Conservation (phyloP, 1,140 invertebrate species). For the Pseudomyrmex cubaensis region DNA sequence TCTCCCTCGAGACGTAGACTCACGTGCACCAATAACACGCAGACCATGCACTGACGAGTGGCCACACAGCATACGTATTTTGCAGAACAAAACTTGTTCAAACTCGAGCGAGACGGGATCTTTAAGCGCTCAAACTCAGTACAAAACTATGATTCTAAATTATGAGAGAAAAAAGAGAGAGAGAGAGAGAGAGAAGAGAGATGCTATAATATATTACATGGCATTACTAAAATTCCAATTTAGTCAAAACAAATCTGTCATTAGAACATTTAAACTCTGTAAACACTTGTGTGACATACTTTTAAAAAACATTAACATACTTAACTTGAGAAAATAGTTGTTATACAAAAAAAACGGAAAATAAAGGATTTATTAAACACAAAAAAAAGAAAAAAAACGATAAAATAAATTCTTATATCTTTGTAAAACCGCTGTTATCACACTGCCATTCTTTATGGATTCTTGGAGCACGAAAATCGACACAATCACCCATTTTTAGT, state of each 20-base stretch:
- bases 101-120: background rate
- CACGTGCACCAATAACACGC: conserved; percentile 1
- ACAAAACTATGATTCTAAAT: background rate
- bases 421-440: background rate
- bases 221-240: too few species aligned
- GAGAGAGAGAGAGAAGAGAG: too few species aligned
- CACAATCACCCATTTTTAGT: background rate
- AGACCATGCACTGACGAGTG: conserved; percentile 22
- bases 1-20: conserved; percentile 24
- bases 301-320: too few species aligned
- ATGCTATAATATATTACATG: too few species aligned
- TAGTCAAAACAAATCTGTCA: too few species aligned
- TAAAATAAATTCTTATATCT: conserved; percentile 1
- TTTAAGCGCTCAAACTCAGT: background rate
- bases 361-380: too few species aligned
- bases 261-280: too few species aligned
- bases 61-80: background rate
- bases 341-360: too few species aligned
- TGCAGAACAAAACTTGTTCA: background rate
- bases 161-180: too few species aligned
- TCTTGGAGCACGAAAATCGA: background rate
- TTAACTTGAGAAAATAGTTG: too few species aligned
- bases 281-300: too few species aligned
- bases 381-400: background rate
- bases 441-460: background rate